These are phyloP conservation scores for Drosophila nigricruria DNA, from an alignment of 2,888 invertebrate species.

Conservation along the genomic window DNA sequence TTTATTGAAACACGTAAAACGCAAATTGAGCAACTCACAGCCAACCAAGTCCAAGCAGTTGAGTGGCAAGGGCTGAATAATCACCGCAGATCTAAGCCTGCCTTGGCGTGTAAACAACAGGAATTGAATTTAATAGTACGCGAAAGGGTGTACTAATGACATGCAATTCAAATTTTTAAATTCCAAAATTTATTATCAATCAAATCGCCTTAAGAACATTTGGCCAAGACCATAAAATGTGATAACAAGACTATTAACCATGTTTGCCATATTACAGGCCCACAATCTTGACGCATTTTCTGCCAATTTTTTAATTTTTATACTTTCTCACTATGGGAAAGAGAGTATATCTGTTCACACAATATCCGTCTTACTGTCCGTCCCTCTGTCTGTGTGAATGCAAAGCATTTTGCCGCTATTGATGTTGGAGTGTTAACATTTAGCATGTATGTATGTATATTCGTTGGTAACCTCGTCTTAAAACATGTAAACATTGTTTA, in stretches of 20 bases:
- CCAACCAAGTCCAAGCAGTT: conserved; percentile 12
- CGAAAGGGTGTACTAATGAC: conserved; percentile 32
- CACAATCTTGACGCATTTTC: not conserved
- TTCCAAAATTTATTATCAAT: conserved; percentile 33
- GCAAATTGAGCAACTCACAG: conserved; percentile 60
- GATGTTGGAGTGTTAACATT: too few relatives aligned
- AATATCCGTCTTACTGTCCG: too few relatives aligned
- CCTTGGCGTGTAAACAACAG: conserved; percentile 6
- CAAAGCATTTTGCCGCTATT: too few relatives aligned
- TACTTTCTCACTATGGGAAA: too few relatives aligned
- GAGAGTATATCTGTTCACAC: too few relatives aligned
- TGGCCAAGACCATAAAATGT: too few relatives aligned
- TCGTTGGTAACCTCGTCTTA: too few relatives aligned
- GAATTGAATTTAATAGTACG: conserved; percentile 28
- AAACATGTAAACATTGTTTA: too few relatives aligned
- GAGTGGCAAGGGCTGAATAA: conserved; percentile 3
- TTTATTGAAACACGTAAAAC: conserved; percentile 76
- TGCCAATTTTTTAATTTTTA: too few relatives aligned
- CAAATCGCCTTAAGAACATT: conserved; percentile 34
- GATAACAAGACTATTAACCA: not conserved
- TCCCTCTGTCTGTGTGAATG: too few relatives aligned
- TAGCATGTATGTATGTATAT: too few relatives aligned
- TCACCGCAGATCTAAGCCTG: not conserved
- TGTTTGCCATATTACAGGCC: not conserved
- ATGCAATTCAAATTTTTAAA: conserved; percentile 54